Percentiles rank a stretch among this genome's conserved stretches.
Evolutionary conservation across 2,888 invertebrate genomes (phyloP).

Genomic region (Pyrgus malvae): DNA sequence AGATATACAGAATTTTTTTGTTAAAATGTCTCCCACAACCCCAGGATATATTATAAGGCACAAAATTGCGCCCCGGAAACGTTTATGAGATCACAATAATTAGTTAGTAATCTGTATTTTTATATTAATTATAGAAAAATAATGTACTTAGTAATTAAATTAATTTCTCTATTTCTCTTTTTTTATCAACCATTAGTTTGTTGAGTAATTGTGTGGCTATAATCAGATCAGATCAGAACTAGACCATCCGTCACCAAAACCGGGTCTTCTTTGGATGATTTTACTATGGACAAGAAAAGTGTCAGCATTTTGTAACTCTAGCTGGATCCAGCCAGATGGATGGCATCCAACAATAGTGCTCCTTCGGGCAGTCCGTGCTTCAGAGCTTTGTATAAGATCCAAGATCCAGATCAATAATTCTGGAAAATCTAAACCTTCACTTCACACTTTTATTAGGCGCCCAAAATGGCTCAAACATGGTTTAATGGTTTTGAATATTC

Average conservation of each 20-base stretch:
- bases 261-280: neutral
- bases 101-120: neutral
- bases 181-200: neutral
- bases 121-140: neutral
- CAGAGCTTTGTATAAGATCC: too few species aligned
- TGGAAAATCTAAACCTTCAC: too few species aligned
- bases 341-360: neutral
- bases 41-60: neutral
- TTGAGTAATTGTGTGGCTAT: neutral
- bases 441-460: too few species aligned
- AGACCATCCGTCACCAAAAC: too few species aligned
- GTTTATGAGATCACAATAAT: conserved; percentile 1
- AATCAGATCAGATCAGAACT: too few species aligned
- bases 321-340: neutral
- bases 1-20: too few species aligned
- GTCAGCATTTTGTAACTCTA: neutral
- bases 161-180: neutral
- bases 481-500: too few species aligned
- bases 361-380: too few species aligned
- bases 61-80: neutral
- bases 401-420: too few species aligned
- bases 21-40: too few species aligned
- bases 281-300: neutral
- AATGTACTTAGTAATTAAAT: neutral
- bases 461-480: too few species aligned